phyloP scores from a whole-genome alignment of 2,113 vertebrate genomes.

The Serinus canaria region DNA sequence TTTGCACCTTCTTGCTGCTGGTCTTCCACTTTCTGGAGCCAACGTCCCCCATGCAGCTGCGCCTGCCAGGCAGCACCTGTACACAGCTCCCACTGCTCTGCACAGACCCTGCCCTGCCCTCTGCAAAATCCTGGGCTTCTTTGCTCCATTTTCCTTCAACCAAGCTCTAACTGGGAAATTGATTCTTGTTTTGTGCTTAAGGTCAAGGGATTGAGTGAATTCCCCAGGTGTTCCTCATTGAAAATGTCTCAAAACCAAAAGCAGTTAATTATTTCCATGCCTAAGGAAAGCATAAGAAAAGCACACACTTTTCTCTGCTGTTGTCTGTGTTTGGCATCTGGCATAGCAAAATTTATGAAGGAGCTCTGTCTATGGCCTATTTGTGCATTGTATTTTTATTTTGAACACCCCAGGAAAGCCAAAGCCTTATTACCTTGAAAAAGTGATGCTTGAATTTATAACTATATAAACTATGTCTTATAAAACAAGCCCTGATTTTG shows the following conservation, averaged over 20 bases:
- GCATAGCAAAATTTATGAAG: not conserved
- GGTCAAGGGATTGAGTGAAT: not conserved
- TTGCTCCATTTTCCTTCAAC: not conserved
- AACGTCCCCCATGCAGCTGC: accelerated
- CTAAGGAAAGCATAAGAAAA: not conserved
- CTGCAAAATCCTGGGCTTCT: not conserved
- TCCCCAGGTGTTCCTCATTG: not conserved
- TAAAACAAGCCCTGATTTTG: not conserved
- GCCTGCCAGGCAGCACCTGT: accelerated
- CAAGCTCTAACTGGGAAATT: not conserved
- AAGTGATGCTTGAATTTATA: not conserved
- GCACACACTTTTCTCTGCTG: not conserved
- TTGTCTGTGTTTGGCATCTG: not conserved
- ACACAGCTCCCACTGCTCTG: accelerated
- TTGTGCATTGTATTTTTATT: not conserved
- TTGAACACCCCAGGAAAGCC: not conserved
- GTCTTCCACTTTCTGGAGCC: not conserved
- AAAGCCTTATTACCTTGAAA: not conserved
- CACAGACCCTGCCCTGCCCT: not conserved
- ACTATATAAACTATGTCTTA: not conserved
- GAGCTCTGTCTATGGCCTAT: not conserved
- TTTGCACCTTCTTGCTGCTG: not conserved
- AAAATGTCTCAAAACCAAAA: not conserved
- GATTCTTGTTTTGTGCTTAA: not conserved
- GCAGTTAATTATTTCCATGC: not conserved